Percentiles rank a stretch among this genome's conserved stretches.
Conservation (phyloP, 2,888 invertebrate species). For the Trilocha varians region DNA sequence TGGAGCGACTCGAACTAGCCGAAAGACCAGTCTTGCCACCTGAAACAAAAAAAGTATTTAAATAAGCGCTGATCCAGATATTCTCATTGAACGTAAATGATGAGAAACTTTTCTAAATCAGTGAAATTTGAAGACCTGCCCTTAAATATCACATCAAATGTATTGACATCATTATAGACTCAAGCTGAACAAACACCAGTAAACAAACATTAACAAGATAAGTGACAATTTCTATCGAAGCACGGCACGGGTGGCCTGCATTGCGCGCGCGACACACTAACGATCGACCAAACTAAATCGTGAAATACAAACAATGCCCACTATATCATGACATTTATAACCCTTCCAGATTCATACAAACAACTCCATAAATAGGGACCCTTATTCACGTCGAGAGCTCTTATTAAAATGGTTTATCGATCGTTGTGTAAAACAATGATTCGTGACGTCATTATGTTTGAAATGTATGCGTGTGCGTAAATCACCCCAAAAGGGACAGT, state of each 20-base stretch:
- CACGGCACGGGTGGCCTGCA: conserved; percentile 48
- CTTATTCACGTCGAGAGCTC: conserved; percentile 34
- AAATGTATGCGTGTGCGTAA: conserved; percentile 40
- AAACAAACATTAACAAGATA: conserved; percentile 34
- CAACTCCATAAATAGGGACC: conserved; percentile 15
- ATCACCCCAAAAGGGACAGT: conserved; percentile 38
- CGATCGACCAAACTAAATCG: conserved; percentile 4
- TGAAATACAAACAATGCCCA: conserved; percentile 3
- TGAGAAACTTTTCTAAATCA: too few relatives aligned
- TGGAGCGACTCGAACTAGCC: conserved; percentile 75
- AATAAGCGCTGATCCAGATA: too few relatives aligned
- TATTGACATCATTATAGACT: too few relatives aligned
- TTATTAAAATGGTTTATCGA: conserved; percentile 29
- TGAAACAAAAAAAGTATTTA: conserved; percentile 32
- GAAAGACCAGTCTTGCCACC: conserved; percentile 64
- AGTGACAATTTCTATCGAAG: conserved; percentile 34
- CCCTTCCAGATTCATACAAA: conserved; percentile 10
- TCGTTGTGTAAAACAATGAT: conserved; percentile 42
- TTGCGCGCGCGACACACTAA: conserved; percentile 39
- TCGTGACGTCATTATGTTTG: conserved; percentile 39
- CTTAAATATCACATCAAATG: too few relatives aligned
- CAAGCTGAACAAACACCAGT: conserved; percentile 38
- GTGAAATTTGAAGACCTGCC: too few relatives aligned
- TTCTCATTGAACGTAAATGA: too few relatives aligned
- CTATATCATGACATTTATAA: neutral